Evolutionary conservation across 2,113 vertebrate genomes (phyloP).

Genomic region (Limnothrissa miodon): DNA sequence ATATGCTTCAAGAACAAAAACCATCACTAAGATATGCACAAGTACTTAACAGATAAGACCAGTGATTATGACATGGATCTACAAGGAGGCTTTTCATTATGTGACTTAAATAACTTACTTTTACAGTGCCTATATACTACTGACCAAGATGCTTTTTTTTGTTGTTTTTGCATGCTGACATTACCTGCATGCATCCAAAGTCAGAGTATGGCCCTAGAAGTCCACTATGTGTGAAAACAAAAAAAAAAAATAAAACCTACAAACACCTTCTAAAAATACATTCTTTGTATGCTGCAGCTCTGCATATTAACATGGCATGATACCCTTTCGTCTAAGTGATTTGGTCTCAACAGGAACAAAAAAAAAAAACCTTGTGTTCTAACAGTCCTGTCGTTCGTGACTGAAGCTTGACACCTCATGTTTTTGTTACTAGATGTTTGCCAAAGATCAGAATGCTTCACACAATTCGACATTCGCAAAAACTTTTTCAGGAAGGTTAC

Average conservation of each 20-base stretch:
- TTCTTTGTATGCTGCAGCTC: constrained; percentile 5
- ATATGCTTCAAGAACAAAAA: background rate
- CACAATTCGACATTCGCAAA: constrained; percentile 42
- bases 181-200: constrained; percentile 17
- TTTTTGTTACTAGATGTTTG: background rate
- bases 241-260: background rate
- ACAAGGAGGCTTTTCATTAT: background rate
- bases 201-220: background rate
- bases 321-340: constrained; percentile 6
- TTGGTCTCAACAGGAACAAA: background rate
- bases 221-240: background rate
- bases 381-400: background rate
- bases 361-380: background rate
- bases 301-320: background rate
- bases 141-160: background rate
- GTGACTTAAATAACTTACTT: constrained; percentile 13
- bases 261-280: constrained; percentile 9
- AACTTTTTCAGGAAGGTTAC: constrained; percentile 35
- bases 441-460: background rate
- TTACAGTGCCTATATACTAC: background rate
- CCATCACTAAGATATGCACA: background rate
- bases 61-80: constrained; percentile 5
- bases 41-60: background rate
- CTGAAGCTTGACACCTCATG: background rate
- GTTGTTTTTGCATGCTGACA: background rate